Evolutionary conservation across 2,797 vertebrate species (phyloP).

Genomic region (Yasuhikotakia modesta): DNA sequence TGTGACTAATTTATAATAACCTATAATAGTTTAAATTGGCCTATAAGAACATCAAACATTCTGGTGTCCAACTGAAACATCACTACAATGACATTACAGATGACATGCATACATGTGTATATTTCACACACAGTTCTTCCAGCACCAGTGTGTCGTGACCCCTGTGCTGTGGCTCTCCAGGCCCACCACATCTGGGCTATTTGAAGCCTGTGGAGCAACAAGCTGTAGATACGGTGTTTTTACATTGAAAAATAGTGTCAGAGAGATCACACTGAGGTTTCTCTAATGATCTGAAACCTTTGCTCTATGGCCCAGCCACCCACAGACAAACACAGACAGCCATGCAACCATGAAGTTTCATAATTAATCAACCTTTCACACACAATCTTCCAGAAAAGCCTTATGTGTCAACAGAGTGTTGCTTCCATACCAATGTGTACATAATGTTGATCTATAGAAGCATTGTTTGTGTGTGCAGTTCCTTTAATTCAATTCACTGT

Average conservation of each 20-base stretch:
- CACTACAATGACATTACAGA: background rate
- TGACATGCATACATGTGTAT: conserved; percentile 38
- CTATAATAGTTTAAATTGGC: background rate
- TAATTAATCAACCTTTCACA: conserved; percentile 55
- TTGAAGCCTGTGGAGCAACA: conserved; percentile 76
- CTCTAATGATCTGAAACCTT: conserved; percentile 73
- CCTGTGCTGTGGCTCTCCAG: conserved; percentile 64
- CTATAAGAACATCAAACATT: background rate
- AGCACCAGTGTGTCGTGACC: conserved; percentile 59
- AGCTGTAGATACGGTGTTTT: conserved; percentile 80
- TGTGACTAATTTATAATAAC: background rate
- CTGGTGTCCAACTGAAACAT: conserved; percentile 35
- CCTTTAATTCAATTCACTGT: conserved; percentile 1
- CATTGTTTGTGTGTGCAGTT: conserved; percentile 24
- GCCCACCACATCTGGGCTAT: conserved; percentile 75
- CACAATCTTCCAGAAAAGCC: background rate
- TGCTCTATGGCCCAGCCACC: conserved; percentile 54
- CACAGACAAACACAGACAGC: conserved; percentile 28
- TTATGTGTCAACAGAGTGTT: conserved; percentile 23
- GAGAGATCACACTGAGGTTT: conserved; percentile 69
- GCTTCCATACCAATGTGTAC: conserved; percentile 13
- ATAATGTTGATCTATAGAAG: conserved; percentile 9
- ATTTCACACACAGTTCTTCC: conserved; percentile 30
- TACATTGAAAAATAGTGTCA: conserved; percentile 77
- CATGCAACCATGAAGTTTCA: conserved; percentile 30